phyloP scores from a whole-genome alignment of 2,113 vertebrate genomes.

The Vulpes ferrilata region DNA sequence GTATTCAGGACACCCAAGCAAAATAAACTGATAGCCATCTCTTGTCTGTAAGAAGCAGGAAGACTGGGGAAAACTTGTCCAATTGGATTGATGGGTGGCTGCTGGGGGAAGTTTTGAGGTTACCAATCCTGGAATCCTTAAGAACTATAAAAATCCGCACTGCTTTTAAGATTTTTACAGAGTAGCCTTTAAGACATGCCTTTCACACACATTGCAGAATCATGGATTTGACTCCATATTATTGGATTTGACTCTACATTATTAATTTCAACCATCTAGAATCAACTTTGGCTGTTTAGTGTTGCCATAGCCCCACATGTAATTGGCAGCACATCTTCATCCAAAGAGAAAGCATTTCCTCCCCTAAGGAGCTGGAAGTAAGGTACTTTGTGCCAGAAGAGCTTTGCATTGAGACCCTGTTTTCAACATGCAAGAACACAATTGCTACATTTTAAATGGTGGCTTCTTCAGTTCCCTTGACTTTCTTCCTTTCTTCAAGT shows the following conservation, averaged over 20 bases:
- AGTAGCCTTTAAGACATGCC: background rate
- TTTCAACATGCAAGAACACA: background rate
- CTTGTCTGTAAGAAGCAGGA: background rate
- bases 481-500: background rate
- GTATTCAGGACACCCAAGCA: background rate
- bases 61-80: background rate
- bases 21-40: background rate
- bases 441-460: background rate
- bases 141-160: background rate
- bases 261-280: background rate
- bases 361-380: background rate
- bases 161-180: background rate
- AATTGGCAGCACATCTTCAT: background rate
- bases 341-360: background rate
- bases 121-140: background rate
- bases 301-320: background rate
- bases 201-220: background rate
- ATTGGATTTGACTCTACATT: background rate
- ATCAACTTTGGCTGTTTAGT: background rate
- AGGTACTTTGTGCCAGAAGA: background rate
- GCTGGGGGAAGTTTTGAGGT: background rate
- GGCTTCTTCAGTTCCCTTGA: constrained; percentile 12
- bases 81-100: background rate
- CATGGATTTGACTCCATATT: background rate
- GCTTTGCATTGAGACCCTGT: background rate